phyloP scores from a whole-genome alignment of 2,888 invertebrate species.

The Halocaridina rubra region DNA sequence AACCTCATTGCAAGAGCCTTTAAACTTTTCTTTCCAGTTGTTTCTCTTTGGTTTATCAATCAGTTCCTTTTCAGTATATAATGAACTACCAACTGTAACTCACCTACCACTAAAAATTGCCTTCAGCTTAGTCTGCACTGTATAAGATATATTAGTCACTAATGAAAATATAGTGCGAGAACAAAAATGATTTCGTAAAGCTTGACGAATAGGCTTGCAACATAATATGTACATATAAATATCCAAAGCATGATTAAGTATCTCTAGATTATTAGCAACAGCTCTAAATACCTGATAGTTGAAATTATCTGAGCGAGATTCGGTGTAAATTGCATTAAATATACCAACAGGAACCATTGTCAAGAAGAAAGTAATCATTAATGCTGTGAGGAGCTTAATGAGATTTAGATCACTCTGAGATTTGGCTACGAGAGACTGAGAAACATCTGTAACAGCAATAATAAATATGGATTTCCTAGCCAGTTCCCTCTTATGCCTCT shows the following conservation, averaged over 20 bases:
- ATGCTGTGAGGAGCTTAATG: conserved; percentile 69
- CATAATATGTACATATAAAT: conserved; percentile 71
- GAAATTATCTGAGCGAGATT: conserved; percentile 65
- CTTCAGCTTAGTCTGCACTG: no score
- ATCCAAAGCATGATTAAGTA: conserved; percentile 71
- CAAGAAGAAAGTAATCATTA: conserved; percentile 70
- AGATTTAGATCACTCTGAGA: conserved; percentile 70
- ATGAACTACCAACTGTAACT: no score
- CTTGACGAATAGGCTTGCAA: conserved; percentile 65
- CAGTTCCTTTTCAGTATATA: no score
- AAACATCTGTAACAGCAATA: background rate
- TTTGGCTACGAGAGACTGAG: background rate
- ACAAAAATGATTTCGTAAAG: background rate
- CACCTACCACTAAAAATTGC: no score
- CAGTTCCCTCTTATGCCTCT: conserved; percentile 67
- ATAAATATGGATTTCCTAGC: background rate
- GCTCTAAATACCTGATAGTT: conserved; percentile 70
- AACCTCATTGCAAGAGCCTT: no score
- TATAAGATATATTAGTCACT: no score
- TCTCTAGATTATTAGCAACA: conserved; percentile 70
- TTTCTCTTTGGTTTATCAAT: no score
- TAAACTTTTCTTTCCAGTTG: no score
- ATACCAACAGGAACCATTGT: conserved; percentile 71
- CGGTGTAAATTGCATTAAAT: conserved; percentile 69
- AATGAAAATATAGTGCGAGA: no score